Evolutionary conservation across 1,140 invertebrate genomes (phyloP).

Genomic region (Drosophila malerkotliana): DNA sequence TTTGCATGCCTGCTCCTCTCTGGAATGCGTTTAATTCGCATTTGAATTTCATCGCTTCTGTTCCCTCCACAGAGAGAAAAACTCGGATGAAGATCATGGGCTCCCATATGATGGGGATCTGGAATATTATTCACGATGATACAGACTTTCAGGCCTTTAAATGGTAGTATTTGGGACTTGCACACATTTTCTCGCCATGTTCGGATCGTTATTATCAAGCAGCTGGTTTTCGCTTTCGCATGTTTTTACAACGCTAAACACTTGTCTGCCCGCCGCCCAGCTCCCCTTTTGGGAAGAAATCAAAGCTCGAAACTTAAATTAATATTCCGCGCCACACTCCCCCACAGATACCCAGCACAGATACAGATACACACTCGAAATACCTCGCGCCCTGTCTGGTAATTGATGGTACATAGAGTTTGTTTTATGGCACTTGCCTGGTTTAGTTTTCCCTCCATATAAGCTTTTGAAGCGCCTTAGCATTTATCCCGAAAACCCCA

Average conservation of each 20-base stretch:
- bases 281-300: conserved; percentile 60
- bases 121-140: neutral
- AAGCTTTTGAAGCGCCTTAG: too few relatives aligned
- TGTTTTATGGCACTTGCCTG: conserved; percentile 38
- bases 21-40: conserved; percentile 78
- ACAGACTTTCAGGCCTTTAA: neutral
- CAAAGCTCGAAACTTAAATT: conserved; percentile 77
- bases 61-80: conserved; percentile 13
- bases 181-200: conserved; percentile 16
- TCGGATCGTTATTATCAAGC: conserved; percentile 33
- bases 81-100: neutral
- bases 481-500: neutral
- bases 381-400: conserved; percentile 29
- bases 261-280: conserved; percentile 50
- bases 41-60: conserved; percentile 66
- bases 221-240: conserved; percentile 57
- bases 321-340: conserved; percentile 69
- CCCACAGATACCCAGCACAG: conserved; percentile 13
- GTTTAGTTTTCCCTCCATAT: conserved; percentile 19
- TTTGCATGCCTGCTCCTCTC: conserved; percentile 74
- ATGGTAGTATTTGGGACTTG: neutral
- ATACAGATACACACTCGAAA: conserved; percentile 17
- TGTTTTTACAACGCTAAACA: conserved; percentile 80
- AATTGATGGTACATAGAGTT: conserved; percentile 36
- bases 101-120: neutral